Conservation (phyloP, 2,113 vertebrate genomes). For the Carassius auratus region DNA sequence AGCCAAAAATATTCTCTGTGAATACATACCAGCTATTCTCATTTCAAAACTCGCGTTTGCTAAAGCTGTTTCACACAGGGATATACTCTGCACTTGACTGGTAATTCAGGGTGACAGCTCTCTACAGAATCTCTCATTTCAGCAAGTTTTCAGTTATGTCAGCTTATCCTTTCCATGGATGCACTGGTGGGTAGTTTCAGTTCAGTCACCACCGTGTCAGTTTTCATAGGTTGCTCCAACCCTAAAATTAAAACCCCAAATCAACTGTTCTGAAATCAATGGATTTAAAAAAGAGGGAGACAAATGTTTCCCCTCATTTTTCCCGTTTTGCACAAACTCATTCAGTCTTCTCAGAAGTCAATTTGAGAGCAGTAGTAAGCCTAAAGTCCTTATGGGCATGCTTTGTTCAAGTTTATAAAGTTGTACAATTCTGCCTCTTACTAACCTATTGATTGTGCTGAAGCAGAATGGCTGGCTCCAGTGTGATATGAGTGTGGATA, state of each 20-base stretch:
- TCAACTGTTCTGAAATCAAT: background rate
- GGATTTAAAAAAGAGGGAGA: background rate
- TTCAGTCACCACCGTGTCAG: background rate
- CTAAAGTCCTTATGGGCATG: constrained; percentile 18
- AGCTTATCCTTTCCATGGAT: constrained; percentile 17
- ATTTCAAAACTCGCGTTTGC: constrained; percentile 37
- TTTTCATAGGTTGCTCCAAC: background rate
- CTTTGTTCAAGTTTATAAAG: constrained; percentile 25
- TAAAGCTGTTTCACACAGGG: constrained; percentile 13
- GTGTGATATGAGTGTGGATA: background rate
- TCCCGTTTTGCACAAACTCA: background rate
- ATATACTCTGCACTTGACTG: constrained; percentile 12
- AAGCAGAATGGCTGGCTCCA: background rate
- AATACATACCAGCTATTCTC: constrained; percentile 9
- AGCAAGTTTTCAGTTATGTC: constrained; percentile 27
- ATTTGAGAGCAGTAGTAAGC: constrained; percentile 2
- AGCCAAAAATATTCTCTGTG: constrained; percentile 9
- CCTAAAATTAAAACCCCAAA: background rate
- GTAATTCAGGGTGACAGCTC: constrained; percentile 30
- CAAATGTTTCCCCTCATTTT: background rate
- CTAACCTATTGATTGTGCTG: constrained; percentile 28
- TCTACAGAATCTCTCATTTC: constrained; percentile 22
- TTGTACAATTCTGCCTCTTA: background rate
- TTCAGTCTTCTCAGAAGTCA: background rate
- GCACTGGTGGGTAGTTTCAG: constrained; percentile 13